These are phyloP conservation scores for Pseudomugil tenellus DNA, from an alignment of 2,797 vertebrate genomes.

Conservation along the genomic window DNA sequence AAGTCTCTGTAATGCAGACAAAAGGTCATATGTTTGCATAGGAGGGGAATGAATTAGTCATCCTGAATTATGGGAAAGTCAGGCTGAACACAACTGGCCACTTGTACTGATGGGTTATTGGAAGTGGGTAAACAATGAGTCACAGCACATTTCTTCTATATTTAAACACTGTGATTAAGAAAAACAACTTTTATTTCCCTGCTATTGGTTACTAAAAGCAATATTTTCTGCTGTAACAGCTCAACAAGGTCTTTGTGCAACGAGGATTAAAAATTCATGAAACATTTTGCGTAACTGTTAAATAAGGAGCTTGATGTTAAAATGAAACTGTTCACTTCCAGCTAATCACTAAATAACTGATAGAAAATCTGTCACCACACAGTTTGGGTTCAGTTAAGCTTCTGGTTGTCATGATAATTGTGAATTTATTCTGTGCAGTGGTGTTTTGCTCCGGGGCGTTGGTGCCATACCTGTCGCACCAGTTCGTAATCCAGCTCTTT, in stretches of 20 bases:
- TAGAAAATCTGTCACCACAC: background rate
- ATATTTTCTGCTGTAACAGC: conserved; percentile 2
- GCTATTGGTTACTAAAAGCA: conserved; percentile 22
- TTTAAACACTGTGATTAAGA: conserved; percentile 33
- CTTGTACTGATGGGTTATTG: conserved; percentile 25
- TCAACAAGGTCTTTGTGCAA: background rate
- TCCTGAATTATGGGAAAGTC: background rate
- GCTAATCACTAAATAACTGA: background rate
- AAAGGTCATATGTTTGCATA: conserved; percentile 35
- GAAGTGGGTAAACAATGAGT: conserved; percentile 62
- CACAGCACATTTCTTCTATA: conserved; percentile 29
- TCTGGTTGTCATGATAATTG: too few relatives aligned
- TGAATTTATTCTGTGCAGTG: background rate
- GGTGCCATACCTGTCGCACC: conserved; percentile 89
- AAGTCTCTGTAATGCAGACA: conserved; percentile 6
- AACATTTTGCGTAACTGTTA: conserved; percentile 5
- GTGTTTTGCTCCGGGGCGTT: conserved; percentile 2
- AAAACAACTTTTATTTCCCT: background rate
- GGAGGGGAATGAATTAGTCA: conserved; percentile 4
- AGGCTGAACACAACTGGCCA: conserved; percentile 8
- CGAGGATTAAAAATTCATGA: conserved; percentile 30
- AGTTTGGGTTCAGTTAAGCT: background rate
- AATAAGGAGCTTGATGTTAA: conserved; percentile 14
- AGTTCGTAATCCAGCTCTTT: conserved; percentile 91
- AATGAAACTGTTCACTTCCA: background rate